These are phyloP conservation scores for Acronicta leporina DNA, from an alignment of 2,888 invertebrate species.

Conservation along the genomic window DNA sequence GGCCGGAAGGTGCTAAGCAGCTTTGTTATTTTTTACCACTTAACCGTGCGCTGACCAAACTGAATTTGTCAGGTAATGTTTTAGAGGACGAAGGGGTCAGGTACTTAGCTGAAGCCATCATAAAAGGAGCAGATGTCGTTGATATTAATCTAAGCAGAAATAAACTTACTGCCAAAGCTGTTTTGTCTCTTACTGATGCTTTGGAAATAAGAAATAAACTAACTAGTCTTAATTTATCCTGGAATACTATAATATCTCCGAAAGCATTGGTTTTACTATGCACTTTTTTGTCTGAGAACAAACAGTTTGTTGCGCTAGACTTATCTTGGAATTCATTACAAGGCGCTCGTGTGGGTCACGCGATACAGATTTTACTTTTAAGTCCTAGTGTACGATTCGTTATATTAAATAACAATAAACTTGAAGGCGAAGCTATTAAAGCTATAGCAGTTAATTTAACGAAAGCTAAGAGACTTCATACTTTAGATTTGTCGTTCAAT, in stretches of 20 bases:
- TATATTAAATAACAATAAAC: constrained; percentile 24
- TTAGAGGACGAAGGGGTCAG: constrained; percentile 60
- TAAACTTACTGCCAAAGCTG: constrained; percentile 56
- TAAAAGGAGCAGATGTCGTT: constrained; percentile 45
- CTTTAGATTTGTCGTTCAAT: constrained; percentile 68
- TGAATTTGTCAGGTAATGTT: constrained; percentile 63
- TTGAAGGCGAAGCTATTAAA: constrained; percentile 40
- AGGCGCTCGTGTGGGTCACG: constrained; percentile 12
- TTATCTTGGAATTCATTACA: constrained; percentile 26
- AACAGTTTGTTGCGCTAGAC: constrained; percentile 3
- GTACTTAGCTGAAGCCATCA: constrained; percentile 53
- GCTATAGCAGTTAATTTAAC: constrained; percentile 52
- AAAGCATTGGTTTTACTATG: constrained; percentile 26
- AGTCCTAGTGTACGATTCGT: constrained; percentile 1
- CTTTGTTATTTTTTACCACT: constrained; percentile 48
- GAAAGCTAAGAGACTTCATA: constrained; percentile 54
- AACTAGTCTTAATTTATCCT: constrained; percentile 67
- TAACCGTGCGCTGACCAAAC: constrained; percentile 44
- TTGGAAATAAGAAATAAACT: constrained; percentile 60
- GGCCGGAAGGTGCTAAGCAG: constrained; percentile 50
- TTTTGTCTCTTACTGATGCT: constrained; percentile 55
- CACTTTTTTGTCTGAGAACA: constrained; percentile 12
- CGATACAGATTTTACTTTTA: constrained; percentile 11
- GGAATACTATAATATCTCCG: constrained; percentile 61
- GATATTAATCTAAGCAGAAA: constrained; percentile 56